phyloP scores from a whole-genome alignment of 2,113 vertebrate genomes.

The Tinamus guttatus region DNA sequence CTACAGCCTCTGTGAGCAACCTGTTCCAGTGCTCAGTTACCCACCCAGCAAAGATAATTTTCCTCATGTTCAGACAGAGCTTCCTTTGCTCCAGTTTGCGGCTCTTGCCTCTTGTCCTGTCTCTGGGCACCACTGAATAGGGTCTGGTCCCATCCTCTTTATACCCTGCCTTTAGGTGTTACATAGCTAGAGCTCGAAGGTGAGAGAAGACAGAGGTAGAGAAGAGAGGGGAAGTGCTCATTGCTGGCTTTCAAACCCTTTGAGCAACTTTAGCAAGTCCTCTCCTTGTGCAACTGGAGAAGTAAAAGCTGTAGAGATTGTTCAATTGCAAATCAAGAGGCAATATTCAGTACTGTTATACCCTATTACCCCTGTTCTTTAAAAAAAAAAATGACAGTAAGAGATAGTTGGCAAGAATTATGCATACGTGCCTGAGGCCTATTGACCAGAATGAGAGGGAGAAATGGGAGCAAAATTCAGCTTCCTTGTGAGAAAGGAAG shows the following conservation, averaged over 20 bases:
- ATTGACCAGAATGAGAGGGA: neutral
- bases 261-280: neutral
- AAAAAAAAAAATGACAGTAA: neutral
- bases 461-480: neutral
- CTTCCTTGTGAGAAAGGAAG: constrained; percentile 4
- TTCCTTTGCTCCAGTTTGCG: neutral
- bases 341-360: neutral
- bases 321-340: neutral
- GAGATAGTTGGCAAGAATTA: neutral
- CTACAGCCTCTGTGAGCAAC: neutral
- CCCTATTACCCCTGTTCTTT: too few species aligned
- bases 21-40: neutral
- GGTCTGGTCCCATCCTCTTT: neutral
- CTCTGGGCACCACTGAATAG: neutral
- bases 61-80: neutral
- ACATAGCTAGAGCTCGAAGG: neutral
- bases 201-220: neutral
- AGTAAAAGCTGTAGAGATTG: neutral
- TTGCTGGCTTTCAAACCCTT: neutral
- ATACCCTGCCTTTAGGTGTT: neutral
- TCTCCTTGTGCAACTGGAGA: neutral
- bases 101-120: neutral
- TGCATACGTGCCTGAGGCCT: accelerated
- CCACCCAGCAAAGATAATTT: neutral
- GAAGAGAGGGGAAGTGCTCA: neutral